Percentiles rank a stretch among this genome's conserved stretches.
These are phyloP conservation scores for Drosophila paulistorum DNA, from an alignment of 1,140 invertebrate genomes.

Conservation along the genomic window DNA sequence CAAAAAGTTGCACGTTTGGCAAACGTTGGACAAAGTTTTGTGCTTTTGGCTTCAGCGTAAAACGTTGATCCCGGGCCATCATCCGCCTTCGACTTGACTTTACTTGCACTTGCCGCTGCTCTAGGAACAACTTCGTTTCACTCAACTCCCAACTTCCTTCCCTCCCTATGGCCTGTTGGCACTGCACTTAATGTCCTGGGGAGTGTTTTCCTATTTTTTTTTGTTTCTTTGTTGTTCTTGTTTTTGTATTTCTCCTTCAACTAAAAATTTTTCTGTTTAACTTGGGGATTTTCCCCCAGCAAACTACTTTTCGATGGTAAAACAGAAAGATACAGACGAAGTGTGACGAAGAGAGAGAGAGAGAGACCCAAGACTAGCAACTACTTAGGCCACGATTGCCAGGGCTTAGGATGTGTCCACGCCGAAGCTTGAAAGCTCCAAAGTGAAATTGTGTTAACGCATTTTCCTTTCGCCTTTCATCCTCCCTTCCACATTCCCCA, in stretches of 20 bases:
- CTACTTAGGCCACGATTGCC: conserved; percentile 80
- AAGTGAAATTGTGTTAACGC: conserved; percentile 71
- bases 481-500: neutral
- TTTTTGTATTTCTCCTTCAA: conserved; percentile 32
- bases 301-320: conserved; percentile 80
- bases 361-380: conserved; percentile 46
- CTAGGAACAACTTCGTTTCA: conserved; percentile 47
- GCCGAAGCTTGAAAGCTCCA: conserved; percentile 27
- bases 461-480: conserved; percentile 50
- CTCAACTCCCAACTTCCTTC: neutral
- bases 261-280: conserved; percentile 41
- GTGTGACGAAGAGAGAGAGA: conserved; percentile 40
- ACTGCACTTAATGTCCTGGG: conserved; percentile 74
- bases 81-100: conserved; percentile 32
- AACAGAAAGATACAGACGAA: conserved; percentile 42
- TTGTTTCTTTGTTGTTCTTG: conserved; percentile 32
- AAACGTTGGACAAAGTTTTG: conserved; percentile 63
- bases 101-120: conserved; percentile 40
- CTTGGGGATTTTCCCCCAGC: conserved; percentile 77
- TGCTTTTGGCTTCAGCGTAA: conserved; percentile 53
- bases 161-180: conserved; percentile 58
- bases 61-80: conserved; percentile 74
- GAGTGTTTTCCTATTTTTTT: conserved; percentile 35
- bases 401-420: conserved; percentile 65
- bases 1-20: conserved; percentile 51